Evolutionary conservation across 2,888 invertebrate species (phyloP).

Genomic region (Volucella zonaria): DNA sequence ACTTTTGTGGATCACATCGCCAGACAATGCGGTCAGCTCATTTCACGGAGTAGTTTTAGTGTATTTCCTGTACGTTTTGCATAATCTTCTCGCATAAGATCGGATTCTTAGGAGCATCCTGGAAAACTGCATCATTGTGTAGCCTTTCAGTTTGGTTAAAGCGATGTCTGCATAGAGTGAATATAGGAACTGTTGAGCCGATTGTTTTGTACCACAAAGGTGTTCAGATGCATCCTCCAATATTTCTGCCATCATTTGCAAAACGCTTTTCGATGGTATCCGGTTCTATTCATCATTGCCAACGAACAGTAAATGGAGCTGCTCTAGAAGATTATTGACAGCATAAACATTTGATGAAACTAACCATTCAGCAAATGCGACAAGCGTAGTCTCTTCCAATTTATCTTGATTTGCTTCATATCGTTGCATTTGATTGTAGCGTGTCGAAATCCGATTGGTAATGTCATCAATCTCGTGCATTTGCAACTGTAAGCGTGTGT

Average conservation of each 20-base stretch:
- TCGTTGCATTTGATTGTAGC: constrained; percentile 85
- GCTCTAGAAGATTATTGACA: constrained; percentile 86
- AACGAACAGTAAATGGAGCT: constrained; percentile 85
- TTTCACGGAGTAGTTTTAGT: constrained; percentile 85
- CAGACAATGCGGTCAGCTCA: constrained; percentile 88
- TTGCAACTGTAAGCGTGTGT: constrained; percentile 84
- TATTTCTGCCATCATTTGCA: constrained; percentile 80
- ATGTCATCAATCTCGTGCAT: constrained; percentile 86
- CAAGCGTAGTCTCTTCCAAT: constrained; percentile 86
- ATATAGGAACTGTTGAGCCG: constrained; percentile 91
- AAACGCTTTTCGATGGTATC: constrained; percentile 83
- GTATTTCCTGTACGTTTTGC: constrained; percentile 87
- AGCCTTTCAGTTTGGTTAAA: constrained; percentile 92
- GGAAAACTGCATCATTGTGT: constrained; percentile 94
- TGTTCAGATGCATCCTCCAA: constrained; percentile 86
- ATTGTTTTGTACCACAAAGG: constrained; percentile 89
- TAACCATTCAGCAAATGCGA: constrained; percentile 88
- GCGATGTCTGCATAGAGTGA: constrained; percentile 92
- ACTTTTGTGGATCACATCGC: constrained; percentile 89
- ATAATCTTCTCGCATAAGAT: constrained; percentile 86
- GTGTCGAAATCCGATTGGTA: constrained; percentile 85
- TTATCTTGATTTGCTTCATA: constrained; percentile 84
- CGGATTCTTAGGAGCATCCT: constrained; percentile 92
- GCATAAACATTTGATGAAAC: constrained; percentile 87
- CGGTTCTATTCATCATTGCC: constrained; percentile 79